Base-by-base conservation (phyloP, 1,140 invertebrate species). In the Medauroidea extradentata region DNA sequence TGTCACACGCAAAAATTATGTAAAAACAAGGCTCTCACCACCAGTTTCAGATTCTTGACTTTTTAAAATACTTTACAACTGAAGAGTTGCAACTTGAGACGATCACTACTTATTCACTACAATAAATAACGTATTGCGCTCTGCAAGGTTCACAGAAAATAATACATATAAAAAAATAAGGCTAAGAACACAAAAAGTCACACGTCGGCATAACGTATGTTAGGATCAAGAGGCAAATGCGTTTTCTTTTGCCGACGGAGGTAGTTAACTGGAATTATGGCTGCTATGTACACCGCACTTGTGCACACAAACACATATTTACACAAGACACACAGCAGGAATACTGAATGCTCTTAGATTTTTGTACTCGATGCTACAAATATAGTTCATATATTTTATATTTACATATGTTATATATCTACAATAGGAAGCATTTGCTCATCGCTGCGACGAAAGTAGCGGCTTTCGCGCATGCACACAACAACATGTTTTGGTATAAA, bases 351-450 rank as follows among this genome's bases (percentile, higher is more conserved):
- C 38, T 44, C 24, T 50, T 60, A 53, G 29, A 34, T 11, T 56
- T 60, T 60, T 53, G 52, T 55, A 60, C 52, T 60, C 52, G 59
- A 39, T 57, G 44, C 53, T 49, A 57, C 38, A 55, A 53, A 60
- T 39, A 60, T 55, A 54, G 39, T 53, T 49, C 29, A 34, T 34
- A 34, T 34, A 34, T 34, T 34, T 34, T 21, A 27, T 43, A 55
- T 55, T 16, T 55, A 24, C 42, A 55, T 39, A 41, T 55, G 41
- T 55, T 39, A 46, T 55, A 27, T 39, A 60, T 60, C 53, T 24
- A 23, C 44, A 59, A 53, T 55, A 60, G 59, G 52, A 60, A 60
- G 59, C 59, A 53, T 60, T 54, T 19, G 51, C 25, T 24, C 25
- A 23, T 43, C 52, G 23, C n/a, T n/a, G 58, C 29, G 16, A 55